Base-by-base conservation (phyloP, 2,113 vertebrate genomes). In the Coturnix japonica region DNA sequence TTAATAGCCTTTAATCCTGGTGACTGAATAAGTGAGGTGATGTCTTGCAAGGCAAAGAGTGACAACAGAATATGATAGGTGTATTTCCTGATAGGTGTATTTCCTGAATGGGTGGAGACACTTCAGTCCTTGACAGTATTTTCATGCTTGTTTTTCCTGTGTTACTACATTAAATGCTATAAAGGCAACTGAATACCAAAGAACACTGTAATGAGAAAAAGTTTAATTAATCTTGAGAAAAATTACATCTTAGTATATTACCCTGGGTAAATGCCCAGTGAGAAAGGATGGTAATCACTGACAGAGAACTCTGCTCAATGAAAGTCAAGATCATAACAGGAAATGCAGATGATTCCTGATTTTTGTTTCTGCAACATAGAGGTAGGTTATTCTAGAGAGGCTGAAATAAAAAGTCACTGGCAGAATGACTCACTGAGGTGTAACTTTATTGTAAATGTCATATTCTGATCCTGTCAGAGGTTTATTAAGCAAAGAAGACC, bases 341-440 rank as follows among this genome's bases (percentile, higher is more conserved):
- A 78, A 77, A 86, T 1, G 1, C 28, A 67, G 61, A 10, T 71
- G 73, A 81, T 84, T 84, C 13, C 23, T 23, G 43, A 53, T 39
- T 89, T 93, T 78, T 15, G 20, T 26, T 51, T 72, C 39, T 84
- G n/a, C 22, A 75, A 35, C 1, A 2, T 15, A 43, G 21, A 37
- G 4, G 22, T 81, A 17, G 33, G 46, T 72, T 71, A 74, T 83
- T 30, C 53, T 81, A 44, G 87, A 73, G 28, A 90, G 37, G 47
- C 33, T 86, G 70, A 90, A 84, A 57, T 39, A 85, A 94, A 69
- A 90, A 90, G 35, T 39, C 12, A 30, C 28, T 90, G 86, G 20
- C 63, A 90, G 57, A 75, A 69, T 90, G 84, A 84, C 20, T 93
- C 43, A 75, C 14, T 5, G 12, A 78, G 56, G 63, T 57, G 57